Evolutionary conservation across 2,888 invertebrate species (phyloP).

Genomic region (Hydrotaea cyrtoneurina): DNA sequence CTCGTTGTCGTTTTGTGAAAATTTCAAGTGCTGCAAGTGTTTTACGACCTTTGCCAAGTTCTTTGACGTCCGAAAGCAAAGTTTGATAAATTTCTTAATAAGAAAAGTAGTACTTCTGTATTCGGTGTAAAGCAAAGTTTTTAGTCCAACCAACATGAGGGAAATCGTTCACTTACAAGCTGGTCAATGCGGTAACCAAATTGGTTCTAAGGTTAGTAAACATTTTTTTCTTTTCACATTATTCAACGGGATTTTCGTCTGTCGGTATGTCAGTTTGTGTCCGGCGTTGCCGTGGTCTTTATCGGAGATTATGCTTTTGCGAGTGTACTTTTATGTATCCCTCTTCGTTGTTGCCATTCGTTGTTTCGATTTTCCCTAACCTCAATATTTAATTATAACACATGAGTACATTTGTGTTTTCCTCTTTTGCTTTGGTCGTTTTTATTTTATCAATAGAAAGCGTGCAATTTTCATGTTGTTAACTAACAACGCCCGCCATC

Average conservation of each 20-base stretch:
- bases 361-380: conserved; percentile 53
- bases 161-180: conserved; percentile 96
- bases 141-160: conserved; percentile 84
- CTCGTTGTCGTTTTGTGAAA: neutral
- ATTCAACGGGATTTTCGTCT: neutral
- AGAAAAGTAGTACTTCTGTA: conserved; percentile 41
- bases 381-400: conserved; percentile 67
- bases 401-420: conserved; percentile 55
- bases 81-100: neutral
- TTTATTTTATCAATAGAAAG: conserved; percentile 54
- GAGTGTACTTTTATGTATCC: neutral
- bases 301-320: conserved; percentile 4
- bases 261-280: neutral
- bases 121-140: conserved; percentile 9
- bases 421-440: conserved; percentile 27
- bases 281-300: conserved; percentile 8
- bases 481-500: neutral
- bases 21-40: neutral
- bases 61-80: neutral
- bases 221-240: conserved; percentile 1
- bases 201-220: conserved; percentile 90
- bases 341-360: conserved; percentile 4
- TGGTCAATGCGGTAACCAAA: conserved; percentile 95
- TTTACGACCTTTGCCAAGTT: neutral
- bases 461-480: conserved; percentile 41